Evolutionary conservation across 1,140 invertebrate species (phyloP).

Genomic region (Sycobia sp.): DNA sequence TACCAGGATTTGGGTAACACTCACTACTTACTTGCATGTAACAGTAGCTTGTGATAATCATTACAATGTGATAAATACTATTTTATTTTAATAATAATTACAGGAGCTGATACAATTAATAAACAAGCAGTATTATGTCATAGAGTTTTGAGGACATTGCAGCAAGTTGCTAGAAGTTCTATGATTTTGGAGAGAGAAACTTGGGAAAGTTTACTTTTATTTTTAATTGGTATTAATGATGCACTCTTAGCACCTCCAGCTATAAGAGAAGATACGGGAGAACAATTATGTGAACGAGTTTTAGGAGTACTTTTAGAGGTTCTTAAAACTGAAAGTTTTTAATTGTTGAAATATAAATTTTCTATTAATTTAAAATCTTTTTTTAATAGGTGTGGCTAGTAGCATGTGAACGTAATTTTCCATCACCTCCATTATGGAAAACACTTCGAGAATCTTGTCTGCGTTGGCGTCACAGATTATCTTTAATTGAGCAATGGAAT

Average conservation of each 20-base stretch:
- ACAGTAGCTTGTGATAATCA: conserved; percentile 1
- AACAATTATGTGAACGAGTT: conserved; percentile 92
- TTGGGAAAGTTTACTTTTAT: conserved; percentile 88
- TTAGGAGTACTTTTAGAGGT: conserved; percentile 91
- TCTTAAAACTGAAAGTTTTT: conserved; percentile 17
- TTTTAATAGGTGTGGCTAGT: conserved; percentile 78
- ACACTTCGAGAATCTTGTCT: conserved; percentile 91
- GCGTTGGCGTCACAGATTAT: conserved; percentile 90
- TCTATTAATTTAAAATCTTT: conserved; percentile 10
- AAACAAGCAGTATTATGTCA: conserved; percentile 95
- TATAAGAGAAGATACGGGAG: conserved; percentile 91
- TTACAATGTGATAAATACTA: conserved; percentile 16
- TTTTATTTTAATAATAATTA: conserved; percentile 7
- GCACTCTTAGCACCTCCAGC: conserved; percentile 89
- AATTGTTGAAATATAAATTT: conserved; percentile 8
- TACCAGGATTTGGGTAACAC: conserved; percentile 83
- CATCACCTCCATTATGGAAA: conserved; percentile 93
- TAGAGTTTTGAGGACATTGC: conserved; percentile 86
- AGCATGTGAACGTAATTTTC: conserved; percentile 88
- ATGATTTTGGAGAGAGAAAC: conserved; percentile 80
- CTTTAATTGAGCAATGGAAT: conserved; percentile 94
- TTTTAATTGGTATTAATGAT: conserved; percentile 92
- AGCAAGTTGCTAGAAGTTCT: conserved; percentile 84
- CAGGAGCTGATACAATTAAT: conserved; percentile 86
- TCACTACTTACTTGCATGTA: conserved; percentile 29